Conservation (phyloP, 2,888 invertebrate species). For the Scaptomyza reducta region DNA sequence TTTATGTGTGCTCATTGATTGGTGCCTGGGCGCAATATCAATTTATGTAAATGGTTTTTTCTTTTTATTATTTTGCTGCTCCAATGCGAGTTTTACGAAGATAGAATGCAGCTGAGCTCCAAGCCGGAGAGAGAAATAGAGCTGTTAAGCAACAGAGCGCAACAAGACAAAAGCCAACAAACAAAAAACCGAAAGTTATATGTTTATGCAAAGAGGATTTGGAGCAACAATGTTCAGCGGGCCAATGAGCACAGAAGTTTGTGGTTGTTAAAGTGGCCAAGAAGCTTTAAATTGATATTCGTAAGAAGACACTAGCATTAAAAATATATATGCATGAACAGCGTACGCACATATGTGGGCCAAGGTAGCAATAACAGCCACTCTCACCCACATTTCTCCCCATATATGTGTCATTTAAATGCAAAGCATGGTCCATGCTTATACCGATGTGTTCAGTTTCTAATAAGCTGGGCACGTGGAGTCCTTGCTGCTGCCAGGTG, state of each 20-base stretch:
- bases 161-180: slow-evolving; percentile 31
- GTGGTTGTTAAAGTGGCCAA: slow-evolving; percentile 50
- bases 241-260: too few relatives aligned
- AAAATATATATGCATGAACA: slow-evolving; percentile 1
- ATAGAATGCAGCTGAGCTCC: slow-evolving; percentile 71
- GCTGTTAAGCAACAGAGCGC: slow-evolving; percentile 33
- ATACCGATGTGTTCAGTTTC: slow-evolving; percentile 50
- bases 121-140: slow-evolving; percentile 14
- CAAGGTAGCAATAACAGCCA: slow-evolving; percentile 38
- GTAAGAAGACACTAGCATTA: not conserved
- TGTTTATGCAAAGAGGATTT: too few relatives aligned
- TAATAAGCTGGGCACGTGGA: slow-evolving; percentile 67
- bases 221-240: too few relatives aligned
- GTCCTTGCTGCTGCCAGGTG: slow-evolving; percentile 45
- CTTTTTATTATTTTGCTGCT: slow-evolving; percentile 21
- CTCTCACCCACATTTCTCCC: slow-evolving; percentile 7
- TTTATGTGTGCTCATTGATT: slow-evolving; percentile 77
- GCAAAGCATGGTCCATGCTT: slow-evolving; percentile 71
- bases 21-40: slow-evolving; percentile 45
- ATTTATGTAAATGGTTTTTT: slow-evolving; percentile 68
- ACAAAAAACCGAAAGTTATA: too few relatives aligned
- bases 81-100: slow-evolving; percentile 73
- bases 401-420: slow-evolving; percentile 71
- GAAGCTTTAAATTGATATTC: slow-evolving; percentile 46
- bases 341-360: slow-evolving; percentile 47